Evolutionary conservation across 1,140 invertebrate species (phyloP).

Genomic region (Drosophila repleta): DNA sequence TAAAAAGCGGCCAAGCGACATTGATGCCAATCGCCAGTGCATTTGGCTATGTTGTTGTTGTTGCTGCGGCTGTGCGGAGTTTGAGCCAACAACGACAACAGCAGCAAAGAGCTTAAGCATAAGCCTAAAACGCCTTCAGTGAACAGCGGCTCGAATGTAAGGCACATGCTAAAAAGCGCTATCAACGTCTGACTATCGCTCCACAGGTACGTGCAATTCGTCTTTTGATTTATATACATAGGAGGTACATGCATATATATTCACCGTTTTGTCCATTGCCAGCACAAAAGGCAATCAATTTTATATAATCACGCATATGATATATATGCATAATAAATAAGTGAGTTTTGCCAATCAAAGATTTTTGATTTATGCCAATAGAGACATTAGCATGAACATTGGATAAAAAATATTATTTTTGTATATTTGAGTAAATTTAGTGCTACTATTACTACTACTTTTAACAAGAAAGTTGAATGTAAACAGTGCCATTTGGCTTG

Average conservation of each 20-base stretch:
- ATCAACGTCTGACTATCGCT: conserved; percentile 57
- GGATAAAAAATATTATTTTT: neutral
- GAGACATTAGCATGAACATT: neutral
- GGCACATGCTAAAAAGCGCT: conserved; percentile 63
- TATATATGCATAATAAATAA: conserved; percentile 33
- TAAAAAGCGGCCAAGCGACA: conserved; percentile 78
- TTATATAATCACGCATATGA: conserved; percentile 19
- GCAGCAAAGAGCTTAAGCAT: conserved; percentile 29
- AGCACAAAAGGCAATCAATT: conserved; percentile 50
- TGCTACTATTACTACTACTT: neutral
- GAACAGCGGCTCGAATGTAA: conserved; percentile 42
- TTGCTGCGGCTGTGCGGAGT: conserved; percentile 52
- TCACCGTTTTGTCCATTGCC: conserved; percentile 34
- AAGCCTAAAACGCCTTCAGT: conserved; percentile 73
- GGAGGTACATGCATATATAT: neutral
- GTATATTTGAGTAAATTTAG: neutral
- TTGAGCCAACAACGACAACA: conserved; percentile 18
- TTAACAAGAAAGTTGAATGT: conserved; percentile 14
- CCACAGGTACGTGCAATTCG: conserved; percentile 67
- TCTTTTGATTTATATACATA: conserved; percentile 67
- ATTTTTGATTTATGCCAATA: neutral
- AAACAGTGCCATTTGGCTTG: neutral
- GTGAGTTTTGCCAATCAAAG: conserved; percentile 21
- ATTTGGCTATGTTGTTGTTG: conserved; percentile 49
- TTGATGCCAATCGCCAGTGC: conserved; percentile 73